A percentile compares a stretch with the other conserved stretches of the same genome.
Evolutionary conservation across 2,113 vertebrate genomes (phyloP).

Genomic region (Anarhynchus alexandrinus): DNA sequence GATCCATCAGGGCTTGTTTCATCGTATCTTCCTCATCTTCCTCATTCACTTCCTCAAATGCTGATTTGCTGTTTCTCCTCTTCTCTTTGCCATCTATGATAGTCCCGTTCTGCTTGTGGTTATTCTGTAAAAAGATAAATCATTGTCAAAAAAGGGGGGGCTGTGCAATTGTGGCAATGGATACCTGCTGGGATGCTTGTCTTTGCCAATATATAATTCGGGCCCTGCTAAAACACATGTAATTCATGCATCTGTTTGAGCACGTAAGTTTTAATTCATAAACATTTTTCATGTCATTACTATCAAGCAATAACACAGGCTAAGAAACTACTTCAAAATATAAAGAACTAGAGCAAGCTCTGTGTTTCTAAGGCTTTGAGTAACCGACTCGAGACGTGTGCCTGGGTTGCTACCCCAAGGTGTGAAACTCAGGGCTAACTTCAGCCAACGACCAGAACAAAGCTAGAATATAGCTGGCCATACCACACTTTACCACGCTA

Average conservation of each 20-base stretch:
- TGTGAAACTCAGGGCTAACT: background rate
- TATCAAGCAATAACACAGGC: background rate
- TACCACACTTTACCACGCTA: background rate
- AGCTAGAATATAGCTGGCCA: background rate
- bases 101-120: background rate
- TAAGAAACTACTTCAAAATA: background rate
- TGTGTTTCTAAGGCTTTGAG: background rate
- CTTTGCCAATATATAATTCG: background rate
- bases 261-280: background rate
- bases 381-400: fast-evolving
- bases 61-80: background rate
- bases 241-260: background rate
- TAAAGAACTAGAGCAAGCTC: background rate
- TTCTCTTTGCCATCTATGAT: background rate
- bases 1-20: background rate
- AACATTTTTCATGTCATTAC: background rate
- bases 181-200: background rate
- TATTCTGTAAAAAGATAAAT: background rate
- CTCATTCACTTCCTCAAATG: background rate
- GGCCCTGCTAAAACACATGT: background rate
- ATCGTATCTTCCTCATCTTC: background rate
- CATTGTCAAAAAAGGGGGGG: background rate
- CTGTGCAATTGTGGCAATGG: background rate
- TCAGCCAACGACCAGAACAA: background rate
- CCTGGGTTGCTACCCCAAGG: background rate